Conservation (phyloP, 2,888 invertebrate genomes). For the Ophioninae sp. region DNA sequence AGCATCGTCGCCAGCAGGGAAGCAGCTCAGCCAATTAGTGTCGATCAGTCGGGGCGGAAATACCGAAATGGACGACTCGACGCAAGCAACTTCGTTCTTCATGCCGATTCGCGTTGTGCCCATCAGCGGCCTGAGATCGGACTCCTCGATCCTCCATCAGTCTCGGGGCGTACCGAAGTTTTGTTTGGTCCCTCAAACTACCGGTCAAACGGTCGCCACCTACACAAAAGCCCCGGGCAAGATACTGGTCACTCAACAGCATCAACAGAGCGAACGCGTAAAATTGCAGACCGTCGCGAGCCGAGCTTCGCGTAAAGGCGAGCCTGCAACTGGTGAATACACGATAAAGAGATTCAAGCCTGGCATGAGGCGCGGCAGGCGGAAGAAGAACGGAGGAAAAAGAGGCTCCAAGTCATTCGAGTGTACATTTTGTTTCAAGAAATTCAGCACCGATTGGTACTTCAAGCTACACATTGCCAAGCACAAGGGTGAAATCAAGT, state of each 20-base stretch:
- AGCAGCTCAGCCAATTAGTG: conserved; percentile 48
- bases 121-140: conserved; percentile 75
- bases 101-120: conserved; percentile 77
- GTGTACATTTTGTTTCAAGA: conserved; percentile 74
- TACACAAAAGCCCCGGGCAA: conserved; percentile 22
- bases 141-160: conserved; percentile 75
- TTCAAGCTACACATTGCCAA: conserved; percentile 76
- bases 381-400: conserved; percentile 52
- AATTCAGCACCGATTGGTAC: conserved; percentile 77
- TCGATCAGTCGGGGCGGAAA: conserved; percentile 59
- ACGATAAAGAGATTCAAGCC: conserved; percentile 37
- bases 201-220: background rate
- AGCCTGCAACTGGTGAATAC: conserved; percentile 16
- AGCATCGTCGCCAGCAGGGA: background rate
- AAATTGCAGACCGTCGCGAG: conserved; percentile 10
- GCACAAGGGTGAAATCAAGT: conserved; percentile 73
- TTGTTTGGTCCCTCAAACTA: conserved; percentile 74
- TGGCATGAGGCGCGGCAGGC: conserved; percentile 53
- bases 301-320: conserved; percentile 10
- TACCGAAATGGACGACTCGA: conserved; percentile 46
- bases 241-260: conserved; percentile 6
- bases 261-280: background rate
- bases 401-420: conserved; percentile 69
- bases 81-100: conserved; percentile 68
- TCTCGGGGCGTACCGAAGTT: conserved; percentile 77